Base-by-base conservation (phyloP, 2,888 invertebrate genomes). In the Stegophylla sp. region DNA sequence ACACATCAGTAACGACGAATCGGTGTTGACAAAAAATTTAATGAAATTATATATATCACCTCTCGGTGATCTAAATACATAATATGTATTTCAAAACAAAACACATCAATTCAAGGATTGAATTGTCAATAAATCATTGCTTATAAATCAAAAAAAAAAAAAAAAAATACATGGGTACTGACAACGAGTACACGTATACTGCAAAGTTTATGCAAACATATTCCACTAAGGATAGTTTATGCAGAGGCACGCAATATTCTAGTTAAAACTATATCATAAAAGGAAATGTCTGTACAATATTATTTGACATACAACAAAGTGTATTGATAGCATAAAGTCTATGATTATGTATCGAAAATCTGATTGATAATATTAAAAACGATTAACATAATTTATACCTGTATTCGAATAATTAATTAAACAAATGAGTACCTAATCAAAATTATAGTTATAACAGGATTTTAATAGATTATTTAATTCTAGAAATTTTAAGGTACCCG, bases 281-380 rank as follows among this genome's bases (percentile, higher is more conserved):
- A 17, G 4, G 15, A 56, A 56, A 66, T 23, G 10, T 9, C 13
- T 56, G 12, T 12, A 56, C 5, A 17, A 66, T 9, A 7, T 28
- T 45, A 73, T 59, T 59, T 3, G 26, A 28, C 26, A 5, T 43
- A 59, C 59, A 72, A 56, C 26, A 71, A 10, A 59, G 45, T 69
- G 51, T 69, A 69, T 56, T 20, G 12, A 7, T 23, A 23, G 23
- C 20, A 56, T 23, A 20, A 56, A 23, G n/a, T 23, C 12, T 56
- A 56, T 10, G 56, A n/a, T 10, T 7, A 53, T 9, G 2, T 23
- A 20, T 56, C 3, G 5, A 51, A 13, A 53, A 53, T 53, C 20
- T 53, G 7, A 51, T 69, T 48, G 7, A 34, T 7, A 34, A 53
- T 51, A 28, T 13, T 13, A 5, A 64, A 20, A 20, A 15, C 41